Percentiles rank a stretch among this genome's conserved stretches.
Evolutionary conservation across 2,888 invertebrate genomes (phyloP).

Genomic region (Fabriciana adippe): DNA sequence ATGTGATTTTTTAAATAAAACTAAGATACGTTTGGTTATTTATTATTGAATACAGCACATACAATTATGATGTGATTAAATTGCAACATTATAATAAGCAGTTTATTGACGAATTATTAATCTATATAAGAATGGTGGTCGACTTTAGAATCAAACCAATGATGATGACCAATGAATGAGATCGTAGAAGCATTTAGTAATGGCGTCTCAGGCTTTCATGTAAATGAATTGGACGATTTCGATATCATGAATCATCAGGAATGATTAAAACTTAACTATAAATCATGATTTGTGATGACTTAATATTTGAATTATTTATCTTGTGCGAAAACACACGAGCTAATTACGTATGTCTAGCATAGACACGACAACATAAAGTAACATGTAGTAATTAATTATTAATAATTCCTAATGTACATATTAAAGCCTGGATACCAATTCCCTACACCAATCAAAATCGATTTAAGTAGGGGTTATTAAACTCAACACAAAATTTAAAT

Average conservation of each 20-base stretch:
- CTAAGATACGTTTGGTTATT: constrained; percentile 1
- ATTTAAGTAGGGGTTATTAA: constrained; percentile 10
- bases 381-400: neutral
- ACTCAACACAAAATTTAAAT: neutral
- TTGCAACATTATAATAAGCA: constrained; percentile 1
- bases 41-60: constrained; percentile 7
- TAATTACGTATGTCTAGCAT: neutral
- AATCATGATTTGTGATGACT: neutral
- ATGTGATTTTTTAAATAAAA: neutral
- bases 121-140: constrained; percentile 4
- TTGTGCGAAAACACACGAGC: neutral
- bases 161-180: neutral
- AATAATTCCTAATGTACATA: constrained; percentile 15
- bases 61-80: neutral
- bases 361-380: constrained; percentile 14
- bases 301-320: neutral
- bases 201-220: constrained; percentile 11
- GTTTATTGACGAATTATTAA: neutral
- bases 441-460: constrained; percentile 23
- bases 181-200: neutral
- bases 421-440: constrained; percentile 36
- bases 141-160: neutral
- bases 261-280: neutral
- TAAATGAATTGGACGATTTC: too few species aligned
- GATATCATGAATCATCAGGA: neutral